Evolutionary conservation across 2,113 vertebrate species (phyloP).

Genomic region (Apteryx owenii): DNA sequence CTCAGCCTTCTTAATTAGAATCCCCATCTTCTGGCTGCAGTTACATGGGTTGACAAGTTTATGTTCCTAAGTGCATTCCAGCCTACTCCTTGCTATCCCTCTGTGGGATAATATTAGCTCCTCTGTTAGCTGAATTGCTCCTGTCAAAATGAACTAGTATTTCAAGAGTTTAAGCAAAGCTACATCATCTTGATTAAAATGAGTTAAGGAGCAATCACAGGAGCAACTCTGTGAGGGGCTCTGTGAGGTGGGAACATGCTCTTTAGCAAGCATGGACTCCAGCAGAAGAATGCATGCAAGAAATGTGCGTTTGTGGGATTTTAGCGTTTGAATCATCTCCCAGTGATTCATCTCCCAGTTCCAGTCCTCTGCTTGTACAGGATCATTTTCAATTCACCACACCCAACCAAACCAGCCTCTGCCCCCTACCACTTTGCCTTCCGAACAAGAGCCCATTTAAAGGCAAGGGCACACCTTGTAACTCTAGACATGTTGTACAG

Average conservation of each 20-base stretch:
- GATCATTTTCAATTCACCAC: neutral
- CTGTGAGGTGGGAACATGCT: neutral
- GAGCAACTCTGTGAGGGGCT: neutral
- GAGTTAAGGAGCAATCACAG: neutral
- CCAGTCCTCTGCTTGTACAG: neutral
- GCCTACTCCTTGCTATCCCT: neutral
- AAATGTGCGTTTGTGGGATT: neutral
- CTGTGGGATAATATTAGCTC: slow-evolving; percentile 18
- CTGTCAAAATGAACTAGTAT: slow-evolving; percentile 23
- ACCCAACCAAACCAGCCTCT: neutral
- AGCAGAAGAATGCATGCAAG: neutral
- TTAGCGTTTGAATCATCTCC: neutral
- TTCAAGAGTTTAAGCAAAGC: neutral
- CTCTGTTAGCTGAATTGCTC: slow-evolving; percentile 28
- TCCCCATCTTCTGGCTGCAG: slow-evolving; percentile 1
- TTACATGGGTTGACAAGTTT: neutral
- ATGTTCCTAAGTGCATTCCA: neutral
- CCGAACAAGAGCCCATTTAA: neutral
- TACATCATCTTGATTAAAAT: neutral
- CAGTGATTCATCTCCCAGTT: neutral
- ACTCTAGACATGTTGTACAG: neutral
- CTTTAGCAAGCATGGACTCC: neutral
- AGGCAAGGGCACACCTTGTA: neutral
- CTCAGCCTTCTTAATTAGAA: neutral
- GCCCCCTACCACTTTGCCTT: neutral